Evolutionary conservation across 2,888 invertebrate genomes (phyloP), one percentile per base, ranked within the genome.

Genomic region (Phragmatobia fuliginosa): DNA sequence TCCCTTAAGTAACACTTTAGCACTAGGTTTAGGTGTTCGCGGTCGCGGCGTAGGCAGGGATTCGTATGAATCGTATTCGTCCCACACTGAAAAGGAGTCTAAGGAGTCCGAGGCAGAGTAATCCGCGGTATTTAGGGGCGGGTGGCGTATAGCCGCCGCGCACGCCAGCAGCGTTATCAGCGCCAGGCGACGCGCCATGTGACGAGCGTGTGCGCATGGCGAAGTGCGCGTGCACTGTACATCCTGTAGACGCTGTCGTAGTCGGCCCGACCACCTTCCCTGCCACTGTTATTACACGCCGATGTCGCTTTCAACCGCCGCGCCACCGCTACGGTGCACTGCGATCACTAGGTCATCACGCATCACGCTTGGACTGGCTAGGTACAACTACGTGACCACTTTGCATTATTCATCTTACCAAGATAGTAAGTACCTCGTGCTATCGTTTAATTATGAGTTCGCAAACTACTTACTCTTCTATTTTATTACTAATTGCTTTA

Each of bases 171-270:
- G 88, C 91, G 87, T 92, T 78, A 92, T 93, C 93, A 94, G 94
- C 95, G 94, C 91, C 94, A 93, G 90, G 91, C 93, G 94, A 92
- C 93, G 94, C 94, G 94, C 94, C 94, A 94, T 95, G 91, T 86
- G 92, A 85, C 88, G 89, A 86, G 87, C 91, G 94, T 94, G 92
- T 94, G 93, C 89, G 92, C 95, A 94, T 95, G 95, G 90, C 95
- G 95, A 91, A 92, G 91, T 92, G 95, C 94, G 91, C 91, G 92
- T 87, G 94, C 94, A 92, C 94, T 94, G 87, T 94, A 92, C 87
- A 79, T 85, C 83, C 79, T 81, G 80, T 77, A 75, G 81, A 83
- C 78, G 78, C 83, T 74, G 84, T 78, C 80, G 72, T 79, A 83
- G 79, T 83, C 80, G 82, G 79, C 81, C 82, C 83, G 80, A 82